Evolutionary conservation across 2,113 vertebrate species (phyloP).

Genomic region (Nibea coibor): DNA sequence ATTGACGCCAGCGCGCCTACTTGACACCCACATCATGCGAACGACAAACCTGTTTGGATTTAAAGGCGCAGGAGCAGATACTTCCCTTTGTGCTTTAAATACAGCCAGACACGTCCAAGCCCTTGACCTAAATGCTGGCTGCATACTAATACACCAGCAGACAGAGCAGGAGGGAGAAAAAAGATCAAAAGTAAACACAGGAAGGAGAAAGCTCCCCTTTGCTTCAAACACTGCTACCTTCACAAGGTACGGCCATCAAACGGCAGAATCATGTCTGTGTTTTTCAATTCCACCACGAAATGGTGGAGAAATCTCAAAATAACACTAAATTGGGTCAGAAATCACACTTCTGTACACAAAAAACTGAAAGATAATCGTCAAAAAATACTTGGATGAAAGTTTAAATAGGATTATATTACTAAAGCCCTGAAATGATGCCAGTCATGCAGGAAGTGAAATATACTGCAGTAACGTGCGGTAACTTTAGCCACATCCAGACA

Average conservation of each 20-base stretch:
- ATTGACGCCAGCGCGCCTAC: slow-evolving; percentile 35
- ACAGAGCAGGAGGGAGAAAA: neutral
- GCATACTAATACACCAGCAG: slow-evolving; percentile 48
- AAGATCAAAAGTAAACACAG: slow-evolving; percentile 13
- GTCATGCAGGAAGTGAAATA: slow-evolving; percentile 16
- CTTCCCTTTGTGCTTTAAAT: slow-evolving; percentile 45
- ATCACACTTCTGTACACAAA: slow-evolving; percentile 3
- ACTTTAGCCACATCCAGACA: slow-evolving; percentile 4
- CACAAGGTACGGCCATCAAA: slow-evolving; percentile 17
- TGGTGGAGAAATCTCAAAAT: neutral
- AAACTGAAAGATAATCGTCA: neutral
- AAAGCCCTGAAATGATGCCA: slow-evolving; percentile 25
- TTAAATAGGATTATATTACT: slow-evolving; percentile 15
- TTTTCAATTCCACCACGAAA: slow-evolving; percentile 30
- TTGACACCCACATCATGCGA: slow-evolving; percentile 64
- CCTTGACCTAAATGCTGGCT: slow-evolving; percentile 59
- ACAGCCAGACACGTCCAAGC: slow-evolving; percentile 45
- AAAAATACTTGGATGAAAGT: slow-evolving; percentile 22
- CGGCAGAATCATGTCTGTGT: neutral
- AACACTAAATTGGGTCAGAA: slow-evolving; percentile 42
- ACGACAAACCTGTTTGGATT: slow-evolving; percentile 42
- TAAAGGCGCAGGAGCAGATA: slow-evolving; percentile 34
- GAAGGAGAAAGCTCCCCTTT: slow-evolving; percentile 20
- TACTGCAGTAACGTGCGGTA: neutral
- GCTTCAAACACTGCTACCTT: slow-evolving; percentile 33